Evolutionary conservation across 2,113 vertebrate genomes (phyloP), one percentile per base, ranked within the genome.

Genomic region (Psophia crepitans): DNA sequence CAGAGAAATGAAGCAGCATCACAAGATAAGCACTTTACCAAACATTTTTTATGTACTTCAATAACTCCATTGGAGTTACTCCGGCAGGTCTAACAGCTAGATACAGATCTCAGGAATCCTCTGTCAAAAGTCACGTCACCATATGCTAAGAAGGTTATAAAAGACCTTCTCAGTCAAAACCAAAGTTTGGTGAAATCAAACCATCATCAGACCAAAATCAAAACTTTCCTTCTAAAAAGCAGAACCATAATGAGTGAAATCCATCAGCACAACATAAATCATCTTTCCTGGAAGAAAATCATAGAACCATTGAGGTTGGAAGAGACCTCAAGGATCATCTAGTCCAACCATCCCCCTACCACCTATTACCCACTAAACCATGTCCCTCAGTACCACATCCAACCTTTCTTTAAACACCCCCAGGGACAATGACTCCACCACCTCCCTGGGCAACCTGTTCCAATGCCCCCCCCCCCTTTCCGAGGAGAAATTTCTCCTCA

Each of bases 1-100:
- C 43, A 87, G 63, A 86, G 75, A 73, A 94, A 76, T 84, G 43
- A 90, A 48, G 78, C 78, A 93, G 63, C 51, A 53, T 69, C 71
- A 86, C 49, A 77, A 85, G 76, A 64, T 27, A 37, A 1, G 20
- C 33, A n/a, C 66, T 90, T 91, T 44, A 78, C 30, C 11, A 7
- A 57, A 54, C 1, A 1, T 77, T 58, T 49, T 63, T 76, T 83
- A 16, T 43, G 33, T 61, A 18, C 68, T 77, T 77, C 64, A 49
- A 3, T 57, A 57, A 32, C 58, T 93, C 53, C 37, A 10, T 75
- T 83, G 66, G 30, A 91, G 80, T 63, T 63, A 80, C 20, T 53
- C 2, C 8, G 65, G 70, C 43, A 94, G 75, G 57, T 79, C 53
- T 65, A 79, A 85, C 57, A 82, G n/a, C 51, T 16, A 61, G 18